These are phyloP conservation scores for Coregonus sp. DNA, from an alignment of 2,797 vertebrate species.

Conservation along the genomic window DNA sequence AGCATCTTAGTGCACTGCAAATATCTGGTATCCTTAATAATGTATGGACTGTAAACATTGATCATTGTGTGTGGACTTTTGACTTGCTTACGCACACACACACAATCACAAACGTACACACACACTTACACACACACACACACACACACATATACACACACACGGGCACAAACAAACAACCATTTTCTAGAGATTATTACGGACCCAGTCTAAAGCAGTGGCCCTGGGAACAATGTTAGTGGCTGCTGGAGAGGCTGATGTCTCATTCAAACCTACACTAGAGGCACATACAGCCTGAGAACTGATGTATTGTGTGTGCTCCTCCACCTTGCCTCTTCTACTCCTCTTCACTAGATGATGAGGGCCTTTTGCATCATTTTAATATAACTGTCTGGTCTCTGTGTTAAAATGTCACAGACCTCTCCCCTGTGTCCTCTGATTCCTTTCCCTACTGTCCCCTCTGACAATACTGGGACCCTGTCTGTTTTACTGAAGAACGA, in stretches of 20 bases:
- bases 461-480: slow-evolving; percentile 19
- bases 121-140: slow-evolving; percentile 1
- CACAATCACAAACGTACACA: neutral
- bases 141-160: too few species aligned
- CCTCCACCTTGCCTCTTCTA: neutral
- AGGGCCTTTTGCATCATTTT: too few species aligned
- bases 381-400: neutral
- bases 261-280: slow-evolving; percentile 49
- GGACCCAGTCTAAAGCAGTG: slow-evolving; percentile 23
- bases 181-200: slow-evolving; percentile 42
- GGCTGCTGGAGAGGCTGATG: slow-evolving; percentile 56
- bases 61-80: slow-evolving; percentile 45
- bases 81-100: slow-evolving; percentile 1
- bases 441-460: slow-evolving; percentile 8
- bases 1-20: slow-evolving; percentile 65
- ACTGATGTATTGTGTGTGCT: slow-evolving; percentile 24
- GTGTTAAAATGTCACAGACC: neutral
- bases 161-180: too few species aligned
- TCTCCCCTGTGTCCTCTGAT: slow-evolving; percentile 10
- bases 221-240: slow-evolving; percentile 57
- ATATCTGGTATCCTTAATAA: slow-evolving; percentile 60
- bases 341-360: neutral
- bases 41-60: slow-evolving; percentile 63
- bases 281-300: slow-evolving; percentile 48
- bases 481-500: too few species aligned